Conservation (phyloP, 64 coral and sea anemone species). For the Dendrophyllia cribrosa region DNA sequence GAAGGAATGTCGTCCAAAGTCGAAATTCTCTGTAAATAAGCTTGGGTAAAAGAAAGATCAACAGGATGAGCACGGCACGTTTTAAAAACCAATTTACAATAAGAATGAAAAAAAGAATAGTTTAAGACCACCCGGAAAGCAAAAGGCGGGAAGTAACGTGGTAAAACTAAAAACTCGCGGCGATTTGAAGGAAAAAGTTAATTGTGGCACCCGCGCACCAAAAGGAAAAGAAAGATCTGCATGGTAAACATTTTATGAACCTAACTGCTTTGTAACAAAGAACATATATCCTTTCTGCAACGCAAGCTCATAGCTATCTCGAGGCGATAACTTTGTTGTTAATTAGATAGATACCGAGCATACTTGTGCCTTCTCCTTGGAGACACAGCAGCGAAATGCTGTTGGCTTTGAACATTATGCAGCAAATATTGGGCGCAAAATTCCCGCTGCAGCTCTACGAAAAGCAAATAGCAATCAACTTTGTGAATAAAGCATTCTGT, state of each 20-base stretch:
- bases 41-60: neutral
- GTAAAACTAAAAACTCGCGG: neutral
- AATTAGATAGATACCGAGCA: slow-evolving; percentile 45
- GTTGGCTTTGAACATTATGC: neutral
- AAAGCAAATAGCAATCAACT: slow-evolving; percentile 10
- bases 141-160: neutral
- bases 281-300: neutral
- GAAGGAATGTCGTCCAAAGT: slow-evolving; percentile 36
- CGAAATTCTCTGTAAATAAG: slow-evolving; percentile 34
- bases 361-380: slow-evolving; percentile 34
- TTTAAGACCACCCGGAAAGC: neutral
- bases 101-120: neutral
- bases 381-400: slow-evolving; percentile 19
- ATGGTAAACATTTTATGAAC: slow-evolving; percentile 30
- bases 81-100: neutral
- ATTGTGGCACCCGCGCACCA: neutral
- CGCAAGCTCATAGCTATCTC: neutral
- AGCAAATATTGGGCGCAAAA: neutral
- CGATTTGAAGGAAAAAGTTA: neutral
- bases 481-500: slow-evolving; percentile 18
- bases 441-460: neutral
- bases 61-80: neutral
- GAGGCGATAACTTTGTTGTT: slow-evolving; percentile 19
- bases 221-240: slow-evolving; percentile 30
- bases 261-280: neutral